Evolutionary conservation across 2,113 vertebrate genomes (phyloP), one percentile per base, ranked within the genome.

Genomic region (Spermophilus dauricus): DNA sequence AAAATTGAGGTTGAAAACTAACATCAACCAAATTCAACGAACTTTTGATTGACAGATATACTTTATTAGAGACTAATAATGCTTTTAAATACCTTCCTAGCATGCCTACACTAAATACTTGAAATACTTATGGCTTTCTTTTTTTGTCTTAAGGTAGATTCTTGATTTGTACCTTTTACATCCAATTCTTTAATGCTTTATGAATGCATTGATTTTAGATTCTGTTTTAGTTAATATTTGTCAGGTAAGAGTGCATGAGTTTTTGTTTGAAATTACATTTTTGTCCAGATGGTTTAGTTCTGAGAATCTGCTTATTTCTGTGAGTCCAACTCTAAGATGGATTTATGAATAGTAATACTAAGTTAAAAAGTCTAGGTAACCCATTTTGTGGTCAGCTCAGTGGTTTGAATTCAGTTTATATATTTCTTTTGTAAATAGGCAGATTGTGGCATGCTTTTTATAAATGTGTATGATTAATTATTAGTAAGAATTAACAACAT

Each of bases 321-420:
- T 86, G 92, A 97, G 77, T 98, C 72, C 92, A 93, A 97, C 94
- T 92, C 73, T 85, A 95, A 91, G 65, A 95, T 89, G 61, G 84
- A 92, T 96, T 94, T 95, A 86, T 77, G 90, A 95, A 24, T 80
- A 86, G 51, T 95, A 56, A 61, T 88, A 45, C n/a, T 80, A 86
- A 39, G 4, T 84, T 90, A 87, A 65, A 92, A 95, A 96, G 45
- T 22, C 42, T 48, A 48, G 78, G 61, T 26, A 72, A 93, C n/a
- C 56, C 80, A 81, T 37, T 89, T 91, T 70, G 32, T 93, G 16
- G 87, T 58, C 9, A 14, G n/a, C 95, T 76, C 13, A 51, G 39
- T 85, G n/a, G 6, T 12, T 87, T 95, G 48, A 83, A 85, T 42
- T 65, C 12, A 83, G 34, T 92, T 84, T 11, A n/a, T 89, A 83